phyloP scores from a whole-genome alignment of 1,140 invertebrate species.

The Drosophila setifemur region DNA sequence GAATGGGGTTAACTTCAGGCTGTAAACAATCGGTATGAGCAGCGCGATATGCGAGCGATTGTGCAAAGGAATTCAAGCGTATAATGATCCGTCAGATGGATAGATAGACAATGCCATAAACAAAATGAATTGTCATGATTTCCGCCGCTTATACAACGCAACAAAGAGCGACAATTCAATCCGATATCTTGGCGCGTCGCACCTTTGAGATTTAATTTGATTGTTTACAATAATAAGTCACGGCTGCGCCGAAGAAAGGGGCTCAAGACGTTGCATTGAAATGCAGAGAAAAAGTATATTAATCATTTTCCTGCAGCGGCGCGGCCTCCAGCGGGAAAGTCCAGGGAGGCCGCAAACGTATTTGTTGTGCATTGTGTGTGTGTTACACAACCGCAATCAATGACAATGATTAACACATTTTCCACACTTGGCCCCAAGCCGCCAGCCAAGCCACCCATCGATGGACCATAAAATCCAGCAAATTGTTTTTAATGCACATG shows the following conservation, averaged over 20 bases:
- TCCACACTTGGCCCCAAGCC: slow-evolving; percentile 29
- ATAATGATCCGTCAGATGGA: slow-evolving; percentile 54
- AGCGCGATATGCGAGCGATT: slow-evolving; percentile 21
- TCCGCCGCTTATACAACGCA: slow-evolving; percentile 61
- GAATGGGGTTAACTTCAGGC: slow-evolving; percentile 43
- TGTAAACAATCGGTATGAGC: slow-evolving; percentile 7
- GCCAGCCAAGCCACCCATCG: slow-evolving; percentile 20
- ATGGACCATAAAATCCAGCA: slow-evolving; percentile 46
- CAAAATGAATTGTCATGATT: slow-evolving; percentile 71
- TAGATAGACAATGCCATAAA: slow-evolving; percentile 67
- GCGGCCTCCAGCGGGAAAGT: slow-evolving; percentile 29
- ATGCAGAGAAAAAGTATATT: slow-evolving; percentile 44
- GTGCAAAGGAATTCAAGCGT: slow-evolving; percentile 60
- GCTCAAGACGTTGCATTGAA: slow-evolving; percentile 10
- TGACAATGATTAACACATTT: slow-evolving; percentile 51
- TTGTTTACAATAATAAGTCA: slow-evolving; percentile 64
- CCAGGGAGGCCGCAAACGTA: too few species aligned
- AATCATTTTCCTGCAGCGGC: slow-evolving; percentile 31
- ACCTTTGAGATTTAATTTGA: slow-evolving; percentile 47
- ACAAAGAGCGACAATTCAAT: slow-evolving; percentile 51
- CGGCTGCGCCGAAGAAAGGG: slow-evolving; percentile 50
- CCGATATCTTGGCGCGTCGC: slow-evolving; percentile 43
- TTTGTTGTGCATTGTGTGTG: not conserved
- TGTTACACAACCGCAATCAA: slow-evolving; percentile 38
- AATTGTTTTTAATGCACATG: slow-evolving; percentile 48